Evolutionary conservation across 2,888 invertebrate genomes (phyloP).

Genomic region (Morinoia aosen): DNA sequence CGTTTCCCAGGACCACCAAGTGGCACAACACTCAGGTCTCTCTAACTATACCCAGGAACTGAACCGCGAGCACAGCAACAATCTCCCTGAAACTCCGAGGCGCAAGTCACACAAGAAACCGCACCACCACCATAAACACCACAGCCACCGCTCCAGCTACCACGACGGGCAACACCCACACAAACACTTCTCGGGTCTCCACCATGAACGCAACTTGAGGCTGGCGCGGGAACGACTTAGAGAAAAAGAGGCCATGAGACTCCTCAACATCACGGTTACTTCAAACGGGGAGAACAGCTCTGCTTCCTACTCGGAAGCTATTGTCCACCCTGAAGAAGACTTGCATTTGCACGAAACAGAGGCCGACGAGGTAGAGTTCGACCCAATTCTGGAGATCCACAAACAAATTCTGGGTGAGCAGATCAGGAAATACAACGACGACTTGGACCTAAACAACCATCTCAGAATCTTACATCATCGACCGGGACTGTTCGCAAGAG

Average conservation of each 20-base stretch:
- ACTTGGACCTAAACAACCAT: background rate
- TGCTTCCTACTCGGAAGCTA: background rate
- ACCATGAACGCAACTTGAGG: conserved; percentile 1
- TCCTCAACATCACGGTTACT: conserved; percentile 16
- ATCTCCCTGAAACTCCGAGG: conserved; percentile 50
- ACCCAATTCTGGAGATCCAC: background rate
- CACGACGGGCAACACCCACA: conserved; percentile 57
- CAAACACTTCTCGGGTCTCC: conserved; percentile 58
- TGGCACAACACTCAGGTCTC: background rate
- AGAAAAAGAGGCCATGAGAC: conserved; percentile 57
- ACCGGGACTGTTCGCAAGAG: background rate
- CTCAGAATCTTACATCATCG: background rate
- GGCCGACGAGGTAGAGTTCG: background rate
- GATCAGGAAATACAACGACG: background rate
- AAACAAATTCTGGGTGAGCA: background rate
- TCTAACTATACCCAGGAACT: background rate
- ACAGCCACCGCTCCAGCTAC: conserved; percentile 47
- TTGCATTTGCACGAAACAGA: background rate
- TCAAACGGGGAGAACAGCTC: conserved; percentile 18
- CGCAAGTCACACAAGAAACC: conserved; percentile 52
- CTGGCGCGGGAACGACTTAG: conserved; percentile 5
- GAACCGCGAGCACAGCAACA: background rate
- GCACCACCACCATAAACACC: conserved; percentile 47
- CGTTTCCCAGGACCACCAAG: too few species aligned
- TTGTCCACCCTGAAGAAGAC: background rate